Percentiles rank a stretch among this genome's conserved stretches.
Evolutionary conservation across 2,113 vertebrate species (phyloP).

Genomic region (Ptilonorhynchus violaceus): DNA sequence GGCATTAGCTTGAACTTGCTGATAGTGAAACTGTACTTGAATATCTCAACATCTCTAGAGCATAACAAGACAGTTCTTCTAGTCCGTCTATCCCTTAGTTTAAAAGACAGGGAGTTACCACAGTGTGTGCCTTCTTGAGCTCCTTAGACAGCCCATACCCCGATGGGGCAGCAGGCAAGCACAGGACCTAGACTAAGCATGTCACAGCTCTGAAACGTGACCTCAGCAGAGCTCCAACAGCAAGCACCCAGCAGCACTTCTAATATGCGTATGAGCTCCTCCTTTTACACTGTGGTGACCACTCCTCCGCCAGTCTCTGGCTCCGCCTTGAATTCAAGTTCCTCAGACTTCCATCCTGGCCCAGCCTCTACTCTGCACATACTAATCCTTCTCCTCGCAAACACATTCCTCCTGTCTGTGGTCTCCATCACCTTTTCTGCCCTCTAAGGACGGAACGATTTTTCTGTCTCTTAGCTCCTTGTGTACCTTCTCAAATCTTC

Average conservation of each 20-base stretch:
- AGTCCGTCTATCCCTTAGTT: neutral
- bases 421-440: neutral
- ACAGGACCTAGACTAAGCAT: neutral
- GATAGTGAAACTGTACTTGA: neutral
- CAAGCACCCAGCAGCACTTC: accelerated
- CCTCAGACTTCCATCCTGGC: neutral
- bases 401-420: neutral
- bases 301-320: accelerated
- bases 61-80: neutral
- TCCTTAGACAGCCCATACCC: neutral
- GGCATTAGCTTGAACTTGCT: neutral
- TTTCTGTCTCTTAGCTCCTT: neutral
- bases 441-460: neutral
- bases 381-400: neutral
- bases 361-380: neutral
- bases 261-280: accelerated
- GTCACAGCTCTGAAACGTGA: accelerated
- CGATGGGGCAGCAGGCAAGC: accelerated
- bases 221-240: neutral
- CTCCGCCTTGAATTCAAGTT: neutral
- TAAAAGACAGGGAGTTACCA: neutral
- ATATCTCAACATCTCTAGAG: neutral
- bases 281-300: neutral
- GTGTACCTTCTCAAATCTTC: neutral
- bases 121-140: neutral